Conservation (phyloP, 2,888 invertebrate genomes). For the Epinotia ramella region DNA sequence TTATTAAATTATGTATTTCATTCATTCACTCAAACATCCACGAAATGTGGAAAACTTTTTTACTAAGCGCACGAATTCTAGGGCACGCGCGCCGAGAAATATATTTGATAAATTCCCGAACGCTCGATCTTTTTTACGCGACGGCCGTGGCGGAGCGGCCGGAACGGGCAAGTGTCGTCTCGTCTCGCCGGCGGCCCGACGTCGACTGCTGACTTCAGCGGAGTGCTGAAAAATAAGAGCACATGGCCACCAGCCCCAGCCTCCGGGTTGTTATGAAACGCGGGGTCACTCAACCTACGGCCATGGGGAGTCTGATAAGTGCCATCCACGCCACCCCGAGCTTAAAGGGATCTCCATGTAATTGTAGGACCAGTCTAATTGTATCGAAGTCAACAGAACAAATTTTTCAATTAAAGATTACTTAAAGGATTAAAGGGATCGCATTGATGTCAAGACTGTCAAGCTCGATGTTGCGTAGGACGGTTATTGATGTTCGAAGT, state of each 20-base stretch:
- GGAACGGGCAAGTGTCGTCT: constrained; percentile 53
- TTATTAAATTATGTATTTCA: constrained; percentile 2
- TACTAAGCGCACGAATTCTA: constrained; percentile 30
- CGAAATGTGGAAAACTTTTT: constrained; percentile 32
- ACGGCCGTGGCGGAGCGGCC: constrained; percentile 49
- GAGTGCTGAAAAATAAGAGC: constrained; percentile 70
- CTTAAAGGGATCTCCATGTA: constrained; percentile 51
- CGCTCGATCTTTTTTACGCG: constrained; percentile 79
- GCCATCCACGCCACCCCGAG: constrained; percentile 42
- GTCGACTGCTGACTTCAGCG: constrained; percentile 68
- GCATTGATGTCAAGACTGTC: constrained; percentile 29
- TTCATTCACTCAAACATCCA: constrained; percentile 2
- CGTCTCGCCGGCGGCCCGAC: constrained; percentile 58
- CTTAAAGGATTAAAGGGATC: constrained; percentile 24
- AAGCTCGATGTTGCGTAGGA: constrained; percentile 27
- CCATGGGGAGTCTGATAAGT: constrained; percentile 63
- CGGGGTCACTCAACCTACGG: constrained; percentile 73
- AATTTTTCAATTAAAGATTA: constrained; percentile 41
- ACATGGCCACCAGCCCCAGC: constrained; percentile 63
- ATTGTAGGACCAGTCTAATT: constrained; percentile 55
- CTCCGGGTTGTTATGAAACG: constrained; percentile 71
- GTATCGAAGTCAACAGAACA: constrained; percentile 37
- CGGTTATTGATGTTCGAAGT: constrained; percentile 37
- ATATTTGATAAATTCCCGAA: constrained; percentile 51
- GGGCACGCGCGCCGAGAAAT: constrained; percentile 35